Conservation (phyloP, 2,113 vertebrate genomes). For the Laticauda laticaudata region DNA sequence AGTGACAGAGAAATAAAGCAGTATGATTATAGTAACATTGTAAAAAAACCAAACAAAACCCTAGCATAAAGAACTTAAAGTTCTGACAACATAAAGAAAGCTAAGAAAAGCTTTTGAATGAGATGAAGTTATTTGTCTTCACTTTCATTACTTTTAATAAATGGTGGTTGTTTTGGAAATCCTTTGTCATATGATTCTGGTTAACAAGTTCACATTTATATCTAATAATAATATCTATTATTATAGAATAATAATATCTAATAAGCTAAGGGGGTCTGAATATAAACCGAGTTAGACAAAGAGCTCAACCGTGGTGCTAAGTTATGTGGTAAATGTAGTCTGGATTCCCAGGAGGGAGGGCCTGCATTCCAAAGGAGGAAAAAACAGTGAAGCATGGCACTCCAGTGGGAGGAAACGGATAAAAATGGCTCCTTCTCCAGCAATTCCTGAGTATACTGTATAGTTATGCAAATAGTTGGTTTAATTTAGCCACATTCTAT, state of each 20-base stretch:
- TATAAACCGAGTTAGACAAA: background rate
- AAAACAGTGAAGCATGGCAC: background rate
- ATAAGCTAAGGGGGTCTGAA: background rate
- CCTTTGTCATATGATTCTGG: background rate
- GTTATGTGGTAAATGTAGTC: background rate
- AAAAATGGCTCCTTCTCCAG: background rate
- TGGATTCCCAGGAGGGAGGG: background rate
- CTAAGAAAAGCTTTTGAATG: background rate
- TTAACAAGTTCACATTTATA: background rate
- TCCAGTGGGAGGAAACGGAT: background rate
- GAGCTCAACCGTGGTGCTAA: background rate
- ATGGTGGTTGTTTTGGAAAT: background rate
- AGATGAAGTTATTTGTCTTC: background rate
- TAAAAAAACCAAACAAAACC: background rate
- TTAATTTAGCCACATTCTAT: background rate
- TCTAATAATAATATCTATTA: background rate
- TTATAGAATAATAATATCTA: background rate
- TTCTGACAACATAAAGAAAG: background rate
- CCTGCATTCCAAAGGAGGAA: background rate
- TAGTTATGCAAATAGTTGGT: background rate
- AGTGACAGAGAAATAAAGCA: background rate
- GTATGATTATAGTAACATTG: background rate
- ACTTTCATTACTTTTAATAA: background rate
- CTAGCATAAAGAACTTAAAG: background rate
- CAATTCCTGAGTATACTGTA: background rate